Conservation (phyloP, 2,113 vertebrate genomes). For the Syrrhaptes paradoxus region DNA sequence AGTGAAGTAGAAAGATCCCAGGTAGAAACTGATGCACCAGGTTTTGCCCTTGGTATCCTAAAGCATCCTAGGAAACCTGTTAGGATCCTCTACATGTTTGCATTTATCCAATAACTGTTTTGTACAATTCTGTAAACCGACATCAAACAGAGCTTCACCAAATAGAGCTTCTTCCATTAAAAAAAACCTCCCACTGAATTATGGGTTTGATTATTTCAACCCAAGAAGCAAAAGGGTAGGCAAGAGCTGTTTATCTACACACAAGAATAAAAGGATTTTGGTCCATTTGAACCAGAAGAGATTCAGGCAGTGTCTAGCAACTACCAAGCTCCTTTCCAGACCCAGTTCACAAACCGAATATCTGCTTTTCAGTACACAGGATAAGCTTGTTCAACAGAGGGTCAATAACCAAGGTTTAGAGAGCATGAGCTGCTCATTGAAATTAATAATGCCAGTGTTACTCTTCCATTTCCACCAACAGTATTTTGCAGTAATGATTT, state of each 20-base stretch:
- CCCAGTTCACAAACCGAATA: background rate
- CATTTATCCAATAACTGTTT: accelerated
- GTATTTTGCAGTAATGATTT: background rate
- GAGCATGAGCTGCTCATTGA: background rate
- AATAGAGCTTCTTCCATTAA: background rate
- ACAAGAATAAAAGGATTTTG: background rate
- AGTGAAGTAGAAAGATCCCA: background rate
- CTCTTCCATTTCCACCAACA: background rate
- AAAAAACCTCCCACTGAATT: background rate
- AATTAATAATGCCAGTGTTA: background rate
- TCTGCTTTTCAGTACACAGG: background rate
- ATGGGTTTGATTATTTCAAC: background rate
- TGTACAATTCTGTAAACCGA: background rate
- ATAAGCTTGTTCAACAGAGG: background rate
- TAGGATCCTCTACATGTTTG: background rate
- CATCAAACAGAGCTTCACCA: background rate
- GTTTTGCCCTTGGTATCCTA: background rate
- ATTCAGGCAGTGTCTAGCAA: background rate
- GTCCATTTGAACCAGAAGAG: background rate
- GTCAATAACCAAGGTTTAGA: background rate
- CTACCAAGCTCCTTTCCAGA: background rate
- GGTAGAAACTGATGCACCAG: background rate
- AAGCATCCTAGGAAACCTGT: background rate
- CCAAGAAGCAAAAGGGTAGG: background rate
- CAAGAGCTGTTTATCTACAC: background rate